A percentile compares a stretch with the other conserved stretches of the same genome.
Conservation (phyloP, 1,140 invertebrate genomes). For the Callitettix versicolor region DNA sequence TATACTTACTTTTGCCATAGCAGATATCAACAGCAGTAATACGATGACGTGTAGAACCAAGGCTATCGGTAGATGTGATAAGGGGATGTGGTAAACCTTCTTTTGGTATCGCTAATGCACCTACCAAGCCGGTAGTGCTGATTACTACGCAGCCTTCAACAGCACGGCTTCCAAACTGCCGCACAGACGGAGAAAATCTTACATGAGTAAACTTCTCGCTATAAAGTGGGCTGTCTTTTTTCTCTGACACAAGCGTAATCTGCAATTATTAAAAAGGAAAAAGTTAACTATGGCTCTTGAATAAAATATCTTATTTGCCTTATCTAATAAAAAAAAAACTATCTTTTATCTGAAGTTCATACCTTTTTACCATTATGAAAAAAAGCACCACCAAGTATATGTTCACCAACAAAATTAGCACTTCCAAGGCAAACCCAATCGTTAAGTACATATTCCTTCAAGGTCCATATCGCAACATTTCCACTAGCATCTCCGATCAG, state of each 20-base stretch:
- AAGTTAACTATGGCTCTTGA: neutral
- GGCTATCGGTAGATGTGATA: constrained; percentile 48
- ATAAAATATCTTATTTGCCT: neutral
- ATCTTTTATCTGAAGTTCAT: too few species aligned
- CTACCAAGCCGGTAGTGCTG: constrained; percentile 72
- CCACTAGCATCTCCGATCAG: constrained; percentile 65
- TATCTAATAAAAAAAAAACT: neutral
- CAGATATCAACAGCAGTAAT: constrained; percentile 64
- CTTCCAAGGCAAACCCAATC: constrained; percentile 45
- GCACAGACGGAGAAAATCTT: constrained; percentile 65
- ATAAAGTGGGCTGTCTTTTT: constrained; percentile 70
- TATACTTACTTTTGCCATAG: constrained; percentile 53
- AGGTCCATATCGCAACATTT: constrained; percentile 62
- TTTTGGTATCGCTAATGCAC: constrained; percentile 48
- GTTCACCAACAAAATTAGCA: constrained; percentile 54
- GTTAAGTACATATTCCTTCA: constrained; percentile 68
- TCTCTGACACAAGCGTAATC: constrained; percentile 52
- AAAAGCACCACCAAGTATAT: constrained; percentile 67
- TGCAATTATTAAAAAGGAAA: constrained; percentile 22
- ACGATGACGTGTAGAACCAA: constrained; percentile 58
- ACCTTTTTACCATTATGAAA: constrained; percentile 77
- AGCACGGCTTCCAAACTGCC: constrained; percentile 74
- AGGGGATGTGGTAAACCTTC: constrained; percentile 32
- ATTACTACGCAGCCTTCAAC: constrained; percentile 71
- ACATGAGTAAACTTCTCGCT: constrained; percentile 74